phyloP scores from a whole-genome alignment of 2,113 vertebrate genomes.

The Trichechus manatus region DNA sequence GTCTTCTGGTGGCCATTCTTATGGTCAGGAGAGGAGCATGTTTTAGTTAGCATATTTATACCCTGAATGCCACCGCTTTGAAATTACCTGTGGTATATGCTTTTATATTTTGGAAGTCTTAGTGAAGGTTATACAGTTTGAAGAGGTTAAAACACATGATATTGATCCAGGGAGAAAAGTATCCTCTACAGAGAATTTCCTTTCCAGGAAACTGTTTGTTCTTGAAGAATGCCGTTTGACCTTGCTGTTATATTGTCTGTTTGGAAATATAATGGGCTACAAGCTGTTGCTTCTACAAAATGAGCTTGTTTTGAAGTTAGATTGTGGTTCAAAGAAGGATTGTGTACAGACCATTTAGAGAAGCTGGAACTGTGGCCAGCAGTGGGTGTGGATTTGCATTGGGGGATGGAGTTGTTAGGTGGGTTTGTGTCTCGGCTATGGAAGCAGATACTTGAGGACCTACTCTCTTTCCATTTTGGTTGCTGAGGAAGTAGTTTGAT shows the following conservation, averaged over 20 bases:
- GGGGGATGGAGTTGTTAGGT: neutral
- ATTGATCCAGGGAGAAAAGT: conserved; percentile 57
- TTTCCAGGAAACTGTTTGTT: conserved; percentile 62
- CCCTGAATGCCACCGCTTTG: neutral
- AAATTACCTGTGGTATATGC: neutral
- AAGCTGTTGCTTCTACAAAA: conserved; percentile 59
- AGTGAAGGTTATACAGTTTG: conserved; percentile 30
- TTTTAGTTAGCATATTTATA: conserved; percentile 19
- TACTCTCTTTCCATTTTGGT: neutral
- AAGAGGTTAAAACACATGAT: conserved; percentile 68
- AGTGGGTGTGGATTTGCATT: neutral
- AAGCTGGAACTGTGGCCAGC: neutral
- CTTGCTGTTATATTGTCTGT: conserved; percentile 8
- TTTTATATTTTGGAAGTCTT: conserved; percentile 39
- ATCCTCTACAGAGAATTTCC: conserved; percentile 11
- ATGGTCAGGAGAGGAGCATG: neutral
- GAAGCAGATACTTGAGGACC: neutral
- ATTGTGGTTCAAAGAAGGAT: neutral
- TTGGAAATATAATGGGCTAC: conserved; percentile 24
- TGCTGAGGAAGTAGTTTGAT: neutral
- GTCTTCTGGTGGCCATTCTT: neutral
- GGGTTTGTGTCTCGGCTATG: neutral
- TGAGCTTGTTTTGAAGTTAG: conserved; percentile 47
- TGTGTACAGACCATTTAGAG: neutral
- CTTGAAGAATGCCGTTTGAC: conserved; percentile 62